These are phyloP conservation scores for Carassius gibelio DNA, from an alignment of 2,113 vertebrate species.

Conservation along the genomic window DNA sequence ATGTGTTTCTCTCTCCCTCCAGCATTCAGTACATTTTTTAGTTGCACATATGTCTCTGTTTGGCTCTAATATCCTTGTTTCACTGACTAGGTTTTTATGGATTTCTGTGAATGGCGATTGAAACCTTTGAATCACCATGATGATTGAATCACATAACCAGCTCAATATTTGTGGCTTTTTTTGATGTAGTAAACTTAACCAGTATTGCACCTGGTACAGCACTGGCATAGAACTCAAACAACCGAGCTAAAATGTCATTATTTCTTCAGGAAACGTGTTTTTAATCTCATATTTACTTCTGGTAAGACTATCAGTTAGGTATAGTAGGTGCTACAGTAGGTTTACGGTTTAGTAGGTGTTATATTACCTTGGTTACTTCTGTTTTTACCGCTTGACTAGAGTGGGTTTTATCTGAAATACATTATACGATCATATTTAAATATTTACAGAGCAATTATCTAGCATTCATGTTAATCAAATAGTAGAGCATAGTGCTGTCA, in stretches of 20 bases:
- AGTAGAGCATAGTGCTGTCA: background rate
- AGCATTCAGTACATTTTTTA: background rate
- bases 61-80: conserved; percentile 4
- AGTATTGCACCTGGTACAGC: too few species aligned
- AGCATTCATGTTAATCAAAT: background rate
- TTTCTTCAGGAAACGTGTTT: background rate
- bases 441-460: background rate
- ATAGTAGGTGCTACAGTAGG: background rate
- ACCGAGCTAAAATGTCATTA: too few species aligned
- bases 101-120: too few species aligned
- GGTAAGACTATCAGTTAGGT: background rate
- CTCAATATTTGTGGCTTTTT: too few species aligned
- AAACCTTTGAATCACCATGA: too few species aligned
- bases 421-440: too few species aligned
- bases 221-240: too few species aligned
- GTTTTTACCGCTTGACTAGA: too few species aligned
- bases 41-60: conserved; percentile 38
- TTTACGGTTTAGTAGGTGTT: too few species aligned
- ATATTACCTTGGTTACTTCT: too few species aligned
- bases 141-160: background rate
- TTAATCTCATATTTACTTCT: background rate
- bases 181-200: too few species aligned
- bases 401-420: too few species aligned
- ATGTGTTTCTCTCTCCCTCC: conserved; percentile 21
- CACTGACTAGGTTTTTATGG: background rate